Evolutionary conservation across 2,113 vertebrate genomes (phyloP).

Genomic region (Phalacrocorax aristotelis): DNA sequence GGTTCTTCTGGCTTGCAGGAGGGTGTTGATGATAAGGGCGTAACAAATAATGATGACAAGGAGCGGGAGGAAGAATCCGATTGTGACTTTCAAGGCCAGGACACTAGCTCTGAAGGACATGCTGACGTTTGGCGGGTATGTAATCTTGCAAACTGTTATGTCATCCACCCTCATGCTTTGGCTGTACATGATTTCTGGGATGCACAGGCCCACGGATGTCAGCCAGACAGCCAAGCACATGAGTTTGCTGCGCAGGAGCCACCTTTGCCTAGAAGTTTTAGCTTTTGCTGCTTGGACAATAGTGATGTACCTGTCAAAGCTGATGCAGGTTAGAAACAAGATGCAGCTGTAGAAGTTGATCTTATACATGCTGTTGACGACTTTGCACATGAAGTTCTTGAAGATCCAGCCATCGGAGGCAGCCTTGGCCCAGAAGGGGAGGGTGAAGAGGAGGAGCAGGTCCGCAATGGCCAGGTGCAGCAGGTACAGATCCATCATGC

Average conservation of each 20-base stretch:
- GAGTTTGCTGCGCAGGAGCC: slow-evolving; percentile 80
- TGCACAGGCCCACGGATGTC: slow-evolving; percentile 72
- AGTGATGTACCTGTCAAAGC: slow-evolving; percentile 87
- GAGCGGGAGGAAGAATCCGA: slow-evolving; percentile 86
- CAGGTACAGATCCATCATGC: slow-evolving; percentile 85
- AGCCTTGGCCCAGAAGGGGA: slow-evolving; percentile 89
- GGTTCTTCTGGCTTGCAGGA: slow-evolving; percentile 82
- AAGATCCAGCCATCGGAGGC: slow-evolving; percentile 80
- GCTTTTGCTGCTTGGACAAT: slow-evolving; percentile 81
- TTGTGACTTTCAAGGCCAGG: slow-evolving; percentile 79
- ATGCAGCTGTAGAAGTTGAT: slow-evolving; percentile 90
- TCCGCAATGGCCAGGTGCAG: slow-evolving; percentile 87
- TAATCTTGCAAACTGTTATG: slow-evolving; percentile 60
- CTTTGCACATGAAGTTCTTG: slow-evolving; percentile 77
- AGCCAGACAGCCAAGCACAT: slow-evolving; percentile 80
- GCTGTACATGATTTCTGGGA: slow-evolving; percentile 87
- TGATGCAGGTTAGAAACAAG: slow-evolving; percentile 88
- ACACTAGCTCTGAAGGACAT: slow-evolving; percentile 72
- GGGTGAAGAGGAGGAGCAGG: slow-evolving; percentile 84
- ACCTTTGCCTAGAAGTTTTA: slow-evolving; percentile 74
- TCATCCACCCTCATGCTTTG: not conserved
- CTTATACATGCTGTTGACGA: slow-evolving; percentile 82
- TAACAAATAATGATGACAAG: slow-evolving; percentile 86
- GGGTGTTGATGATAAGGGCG: slow-evolving; percentile 81
- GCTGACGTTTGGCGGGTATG: slow-evolving; percentile 56